Conservation (phyloP, 2,888 invertebrate species). For the Trileptium ribeirensis region DNA sequence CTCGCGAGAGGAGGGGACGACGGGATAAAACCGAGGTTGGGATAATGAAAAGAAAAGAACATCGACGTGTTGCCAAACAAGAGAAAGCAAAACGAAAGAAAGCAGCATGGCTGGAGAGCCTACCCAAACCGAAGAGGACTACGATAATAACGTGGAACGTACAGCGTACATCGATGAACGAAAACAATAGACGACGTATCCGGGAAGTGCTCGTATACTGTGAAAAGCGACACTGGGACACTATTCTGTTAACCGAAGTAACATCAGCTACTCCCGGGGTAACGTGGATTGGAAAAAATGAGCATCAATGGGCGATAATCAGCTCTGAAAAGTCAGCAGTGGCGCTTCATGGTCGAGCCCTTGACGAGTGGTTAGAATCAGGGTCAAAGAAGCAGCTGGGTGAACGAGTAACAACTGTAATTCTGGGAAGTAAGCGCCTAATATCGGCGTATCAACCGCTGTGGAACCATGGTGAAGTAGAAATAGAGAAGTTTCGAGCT, state of each 20-base stretch:
- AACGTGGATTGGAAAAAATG: conserved; percentile 10
- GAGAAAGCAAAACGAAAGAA: not conserved
- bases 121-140: not conserved
- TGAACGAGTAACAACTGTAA: not conserved
- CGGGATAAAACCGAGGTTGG: not conserved
- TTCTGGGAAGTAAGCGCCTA: not conserved
- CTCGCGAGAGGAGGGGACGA: not conserved
- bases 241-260: not conserved
- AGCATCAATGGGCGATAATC: conserved; percentile 9
- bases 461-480: conserved; percentile 9
- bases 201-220: not conserved
- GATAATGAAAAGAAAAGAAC: not conserved
- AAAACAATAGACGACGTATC: not conserved
- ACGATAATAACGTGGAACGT: conserved; percentile 5
- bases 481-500: not conserved
- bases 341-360: conserved; percentile 3
- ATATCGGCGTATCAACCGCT: not conserved
- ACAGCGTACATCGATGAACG: not conserved
- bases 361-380: not conserved
- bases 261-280: not conserved
- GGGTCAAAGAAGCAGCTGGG: not conserved
- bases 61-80: not conserved
- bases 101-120: not conserved
- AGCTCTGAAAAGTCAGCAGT: not conserved
- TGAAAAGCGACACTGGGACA: not conserved